These are phyloP conservation scores for Phainopepla nitens DNA, from an alignment of 2,113 vertebrate species.

Conservation along the genomic window DNA sequence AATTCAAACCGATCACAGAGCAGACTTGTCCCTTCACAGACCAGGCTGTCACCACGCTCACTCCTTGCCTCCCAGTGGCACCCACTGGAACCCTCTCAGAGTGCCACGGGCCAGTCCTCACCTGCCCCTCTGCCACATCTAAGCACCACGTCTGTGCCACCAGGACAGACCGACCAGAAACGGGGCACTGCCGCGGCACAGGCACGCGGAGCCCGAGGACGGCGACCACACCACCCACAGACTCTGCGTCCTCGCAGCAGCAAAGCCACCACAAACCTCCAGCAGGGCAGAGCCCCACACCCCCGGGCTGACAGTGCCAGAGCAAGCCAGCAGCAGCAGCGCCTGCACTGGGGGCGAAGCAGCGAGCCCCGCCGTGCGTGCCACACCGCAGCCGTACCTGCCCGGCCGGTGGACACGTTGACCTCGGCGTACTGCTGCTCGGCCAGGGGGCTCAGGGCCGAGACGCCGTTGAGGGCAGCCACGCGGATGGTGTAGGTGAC, in stretches of 20 bases:
- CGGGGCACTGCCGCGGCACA: fast-evolving
- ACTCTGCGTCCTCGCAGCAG: fast-evolving
- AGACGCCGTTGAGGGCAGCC: conserved; percentile 88
- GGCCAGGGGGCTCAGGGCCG: conserved; percentile 75
- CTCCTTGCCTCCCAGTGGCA: fast-evolving
- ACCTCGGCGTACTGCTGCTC: conserved; percentile 83
- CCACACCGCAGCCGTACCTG: conserved; percentile 68
- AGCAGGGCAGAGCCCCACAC: background rate
- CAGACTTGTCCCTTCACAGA: background rate
- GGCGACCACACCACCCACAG: fast-evolving
- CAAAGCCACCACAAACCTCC: background rate
- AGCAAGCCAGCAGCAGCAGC: no score
- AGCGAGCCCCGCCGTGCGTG: no score
- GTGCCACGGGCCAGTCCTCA: no score
- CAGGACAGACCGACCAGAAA: fast-evolving
- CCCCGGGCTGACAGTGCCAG: no score
- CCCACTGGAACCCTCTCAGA: fast-evolving
- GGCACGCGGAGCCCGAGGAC: fast-evolving
- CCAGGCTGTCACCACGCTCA: background rate
- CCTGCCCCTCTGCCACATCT: fast-evolving
- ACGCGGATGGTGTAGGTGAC: conserved; percentile 90
- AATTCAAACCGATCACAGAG: background rate
- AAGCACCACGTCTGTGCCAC: fast-evolving
- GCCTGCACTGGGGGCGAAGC: no score
- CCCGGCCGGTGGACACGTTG: conserved; percentile 81